Evolutionary conservation across 2,888 invertebrate species (phyloP).

Genomic region (Cremastobaeus sp.): DNA sequence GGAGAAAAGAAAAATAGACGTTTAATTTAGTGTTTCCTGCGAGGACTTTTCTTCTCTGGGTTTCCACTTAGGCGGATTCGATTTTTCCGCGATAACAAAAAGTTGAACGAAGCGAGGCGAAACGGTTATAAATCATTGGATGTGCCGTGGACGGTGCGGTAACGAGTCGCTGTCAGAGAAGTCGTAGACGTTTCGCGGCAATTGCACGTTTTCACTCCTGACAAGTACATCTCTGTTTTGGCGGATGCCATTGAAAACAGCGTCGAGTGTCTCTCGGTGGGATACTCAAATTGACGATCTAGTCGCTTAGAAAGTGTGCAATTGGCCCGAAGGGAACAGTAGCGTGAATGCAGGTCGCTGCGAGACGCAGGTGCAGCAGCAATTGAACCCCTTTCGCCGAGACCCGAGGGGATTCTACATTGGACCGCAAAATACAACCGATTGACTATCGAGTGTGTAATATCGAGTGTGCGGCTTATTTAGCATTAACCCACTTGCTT

Average conservation of each 20-base stretch:
- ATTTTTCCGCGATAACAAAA: no score
- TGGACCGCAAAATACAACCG: slow-evolving; percentile 55
- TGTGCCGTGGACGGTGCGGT: slow-evolving; percentile 3
- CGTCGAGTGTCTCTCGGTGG: slow-evolving; percentile 28
- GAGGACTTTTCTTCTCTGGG: no score
- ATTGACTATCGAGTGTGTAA: slow-evolving; percentile 57
- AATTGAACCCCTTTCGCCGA: slow-evolving; percentile 62
- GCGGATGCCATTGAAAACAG: slow-evolving; percentile 51
- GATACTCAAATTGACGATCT: slow-evolving; percentile 53
- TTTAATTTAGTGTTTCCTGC: no score
- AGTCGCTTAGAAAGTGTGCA: slow-evolving; percentile 62
- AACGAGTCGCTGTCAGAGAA: slow-evolving; percentile 15
- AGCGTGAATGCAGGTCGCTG: slow-evolving; percentile 61
- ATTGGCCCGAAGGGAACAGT: slow-evolving; percentile 61
- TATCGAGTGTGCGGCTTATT: slow-evolving; percentile 50
- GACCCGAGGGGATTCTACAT: slow-evolving; percentile 55
- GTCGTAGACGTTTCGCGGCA: slow-evolving; percentile 1
- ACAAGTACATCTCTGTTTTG: slow-evolving; percentile 54
- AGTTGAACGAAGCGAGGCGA: not conserved
- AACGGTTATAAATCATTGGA: slow-evolving; percentile 1
- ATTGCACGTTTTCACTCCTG: slow-evolving; percentile 51
- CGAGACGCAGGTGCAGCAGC: slow-evolving; percentile 60
- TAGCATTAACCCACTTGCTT: slow-evolving; percentile 61
- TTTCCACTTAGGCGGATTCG: no score
- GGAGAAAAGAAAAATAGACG: no score